Base-by-base conservation (phyloP, 2,888 invertebrate genomes). In the Autographa pulchrina region DNA sequence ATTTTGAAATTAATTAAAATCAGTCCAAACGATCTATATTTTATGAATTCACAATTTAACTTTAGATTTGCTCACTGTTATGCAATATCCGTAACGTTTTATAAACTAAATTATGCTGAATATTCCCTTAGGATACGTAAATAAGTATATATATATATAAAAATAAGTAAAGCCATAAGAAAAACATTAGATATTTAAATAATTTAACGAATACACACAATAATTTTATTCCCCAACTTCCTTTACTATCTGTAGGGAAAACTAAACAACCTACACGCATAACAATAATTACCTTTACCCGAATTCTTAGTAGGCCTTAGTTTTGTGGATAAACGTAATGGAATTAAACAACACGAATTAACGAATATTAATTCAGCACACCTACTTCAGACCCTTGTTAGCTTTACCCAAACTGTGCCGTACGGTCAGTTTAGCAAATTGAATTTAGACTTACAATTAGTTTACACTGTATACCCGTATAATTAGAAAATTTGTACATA, bases 351-450 rank as follows among this genome's bases (percentile, higher is more conserved):
- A 68, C 59, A 56, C 71, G 76, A 82, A 80, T 78, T 70, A 75
- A 70, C 63, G 16, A 77, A 82, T 80, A 86, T 80, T 82, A 79
- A 82, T 84, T 85, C 67, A 52, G 62, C 66, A 75, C 72, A 75
- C 74, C 70, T 65, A 75, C 70, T 74, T 71, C 64, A 71, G 77
- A 84, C 86, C 86, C 83, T 85, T 81, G 86, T 85, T 86, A 84
- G 82, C 81, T 79, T 81, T 65, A 65, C 65, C 66, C 75, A 60
- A 82, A 84, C 81, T 83, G 68, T 65, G 63, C 62, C 64, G 66
- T 77, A 80, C 81, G 77, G 84, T 80, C 77, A 85, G 79, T 74
- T 72, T 74, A 77, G 69, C 78, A 82, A 80, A 88, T 85, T 83
- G 64, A 86, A 85, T 87, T 85, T 68, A 68, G 78, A 80, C 80